phyloP scores from a whole-genome alignment of 2,113 vertebrate species.

The Cricetomys ansorgei region DNA sequence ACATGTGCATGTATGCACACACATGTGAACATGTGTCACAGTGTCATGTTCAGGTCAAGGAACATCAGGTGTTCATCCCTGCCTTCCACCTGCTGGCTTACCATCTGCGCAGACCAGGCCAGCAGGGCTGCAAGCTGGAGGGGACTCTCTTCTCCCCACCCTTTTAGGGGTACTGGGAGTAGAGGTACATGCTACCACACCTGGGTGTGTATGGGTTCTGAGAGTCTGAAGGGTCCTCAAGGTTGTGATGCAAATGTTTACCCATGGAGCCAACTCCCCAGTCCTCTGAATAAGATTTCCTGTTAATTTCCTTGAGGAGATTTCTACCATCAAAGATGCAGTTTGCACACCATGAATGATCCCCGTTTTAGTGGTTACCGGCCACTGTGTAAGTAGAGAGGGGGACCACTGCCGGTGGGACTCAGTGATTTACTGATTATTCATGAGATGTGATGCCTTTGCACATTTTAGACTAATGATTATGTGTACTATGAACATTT shows the following conservation, averaged over 20 bases:
- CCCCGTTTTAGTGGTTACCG: conserved; percentile 50
- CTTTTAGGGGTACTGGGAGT: neutral
- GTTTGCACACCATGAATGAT: conserved; percentile 32
- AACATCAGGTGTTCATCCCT: neutral
- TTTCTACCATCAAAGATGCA: conserved; percentile 53
- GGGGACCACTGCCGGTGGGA: neutral
- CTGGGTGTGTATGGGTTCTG: neutral
- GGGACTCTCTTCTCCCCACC: neutral
- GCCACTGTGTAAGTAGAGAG: conserved; percentile 58
- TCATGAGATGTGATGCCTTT: conserved; percentile 80
- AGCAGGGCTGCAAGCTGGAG: neutral
- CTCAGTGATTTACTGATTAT: conserved; percentile 80
- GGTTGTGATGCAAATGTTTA: neutral
- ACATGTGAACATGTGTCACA: neutral
- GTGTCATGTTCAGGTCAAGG: neutral
- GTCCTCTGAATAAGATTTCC: conserved; percentile 53
- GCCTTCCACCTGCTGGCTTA: neutral
- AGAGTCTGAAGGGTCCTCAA: neutral
- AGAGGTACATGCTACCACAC: no score
- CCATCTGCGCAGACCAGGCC: no score
- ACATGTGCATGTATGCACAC: no score
- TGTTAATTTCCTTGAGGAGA: conserved; percentile 72
- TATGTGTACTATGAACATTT: conserved; percentile 72
- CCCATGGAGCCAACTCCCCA: neutral
- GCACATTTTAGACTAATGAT: conserved; percentile 79